Base-by-base conservation (phyloP, 2,113 vertebrate species). In the Peromyscus polionotus region DNA sequence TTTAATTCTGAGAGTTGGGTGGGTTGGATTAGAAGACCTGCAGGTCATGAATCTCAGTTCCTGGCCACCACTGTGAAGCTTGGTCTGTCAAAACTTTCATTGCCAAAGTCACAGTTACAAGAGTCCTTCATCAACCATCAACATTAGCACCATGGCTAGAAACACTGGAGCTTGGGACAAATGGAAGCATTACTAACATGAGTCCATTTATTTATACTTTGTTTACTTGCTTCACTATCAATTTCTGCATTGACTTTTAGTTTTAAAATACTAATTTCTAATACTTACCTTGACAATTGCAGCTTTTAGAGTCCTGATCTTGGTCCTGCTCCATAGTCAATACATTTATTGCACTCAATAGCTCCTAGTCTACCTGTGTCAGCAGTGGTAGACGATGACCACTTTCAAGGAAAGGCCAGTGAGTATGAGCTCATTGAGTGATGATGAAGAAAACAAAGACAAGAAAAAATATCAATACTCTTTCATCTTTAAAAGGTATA, bases 401-500 rank as follows among this genome's bases (percentile, higher is more conserved):
- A 84, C 5, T 42, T 68, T 5, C 20, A 68, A 80, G 22, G 42
- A 95, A 94, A 86, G n/a, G 19, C 14, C 3, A 26, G 3, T 45
- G 31, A 51, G 36, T 48, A 79, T 31, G 20, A 73, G 3, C 7
- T 13, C 7, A 86, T 2, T 83, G 63, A 61, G 31, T 77, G 48
- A 73, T 33, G 11, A 86, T 72, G 22, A 88, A 36, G 42, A 67
- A 89, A 84, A 20, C 3, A 22, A 20, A 73, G 31, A 81, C 73
- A 84, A 81, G 26, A 76, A 26, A 90, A 92, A 73, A 61, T 73
- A 67, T 19, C 20, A 80, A 57, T 45, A 88, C 83, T 72, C 45
- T 95, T 92, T 17, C 7, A 75, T 91, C 28, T 91, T 93, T 83
- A 85, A 67, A 89, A 59, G 36, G 39, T 70, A 79, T 42, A 91